phyloP scores from a whole-genome alignment of 2,888 invertebrate genomes.

The Girardia tigrina region DNA sequence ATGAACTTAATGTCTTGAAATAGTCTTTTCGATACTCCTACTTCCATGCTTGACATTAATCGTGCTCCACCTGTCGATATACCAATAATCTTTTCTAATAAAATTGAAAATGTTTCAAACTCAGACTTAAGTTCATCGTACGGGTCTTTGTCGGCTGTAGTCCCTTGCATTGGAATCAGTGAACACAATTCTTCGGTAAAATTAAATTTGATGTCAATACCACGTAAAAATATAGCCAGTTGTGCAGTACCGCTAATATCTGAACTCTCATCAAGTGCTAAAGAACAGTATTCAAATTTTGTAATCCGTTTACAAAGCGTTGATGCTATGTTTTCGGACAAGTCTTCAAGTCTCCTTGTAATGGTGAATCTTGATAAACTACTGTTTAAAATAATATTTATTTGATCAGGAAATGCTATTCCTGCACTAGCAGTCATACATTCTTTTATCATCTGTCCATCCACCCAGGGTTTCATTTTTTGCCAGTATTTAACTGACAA shows the following conservation, averaged over 20 bases:
- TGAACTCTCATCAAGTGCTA: not conserved
- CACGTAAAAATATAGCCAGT: not conserved
- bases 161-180: too few relatives aligned
- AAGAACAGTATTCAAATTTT: not conserved
- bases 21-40: not conserved
- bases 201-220: not conserved
- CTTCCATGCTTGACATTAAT: not conserved
- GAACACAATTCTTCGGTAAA: not conserved
- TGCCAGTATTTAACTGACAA: too few relatives aligned
- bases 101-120: too few relatives aligned
- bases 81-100: too few relatives aligned
- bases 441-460: too few relatives aligned
- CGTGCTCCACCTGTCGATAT: not conserved
- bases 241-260: not conserved
- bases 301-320: not conserved
- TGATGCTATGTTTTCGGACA: not conserved
- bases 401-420: too few relatives aligned
- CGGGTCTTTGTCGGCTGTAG: too few relatives aligned
- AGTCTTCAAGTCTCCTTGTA: not conserved
- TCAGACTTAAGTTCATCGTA: too few relatives aligned
- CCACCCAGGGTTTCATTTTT: too few relatives aligned
- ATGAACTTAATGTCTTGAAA: not conserved
- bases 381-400: too few relatives aligned
- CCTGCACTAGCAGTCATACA: too few relatives aligned
- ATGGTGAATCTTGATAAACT: too few relatives aligned